Conservation (phyloP, 2,113 vertebrate species). For the Lepus americanus region DNA sequence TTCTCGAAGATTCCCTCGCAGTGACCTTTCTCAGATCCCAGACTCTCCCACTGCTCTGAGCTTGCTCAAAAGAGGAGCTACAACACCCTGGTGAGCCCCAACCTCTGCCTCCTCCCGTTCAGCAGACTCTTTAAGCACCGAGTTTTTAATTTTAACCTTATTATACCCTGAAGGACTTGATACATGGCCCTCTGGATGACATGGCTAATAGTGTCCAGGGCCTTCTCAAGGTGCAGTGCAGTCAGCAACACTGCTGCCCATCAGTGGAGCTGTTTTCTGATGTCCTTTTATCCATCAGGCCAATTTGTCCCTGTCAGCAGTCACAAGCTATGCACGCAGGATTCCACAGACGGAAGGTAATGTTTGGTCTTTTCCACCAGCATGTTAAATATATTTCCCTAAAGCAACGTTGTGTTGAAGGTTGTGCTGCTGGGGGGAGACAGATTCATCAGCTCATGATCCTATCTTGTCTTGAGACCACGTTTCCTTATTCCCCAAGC, state of each 20-base stretch:
- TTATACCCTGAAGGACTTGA: constrained; percentile 34
- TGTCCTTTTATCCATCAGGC: constrained; percentile 30
- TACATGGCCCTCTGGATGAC: constrained; percentile 20
- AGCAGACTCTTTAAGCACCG: not conserved
- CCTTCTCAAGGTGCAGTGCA: not conserved
- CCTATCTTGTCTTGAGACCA: constrained; percentile 75
- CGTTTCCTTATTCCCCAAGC: constrained; percentile 72
- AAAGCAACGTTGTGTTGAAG: not conserved
- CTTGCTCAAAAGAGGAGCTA: not conserved
- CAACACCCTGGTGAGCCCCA: too few relatives aligned
- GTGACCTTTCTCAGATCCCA: not conserved
- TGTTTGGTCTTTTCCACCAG: not conserved
- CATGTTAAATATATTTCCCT: constrained; percentile 21
- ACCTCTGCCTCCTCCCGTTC: not conserved
- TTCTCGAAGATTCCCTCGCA: not conserved
- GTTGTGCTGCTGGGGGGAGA: not conserved
- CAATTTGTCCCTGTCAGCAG: constrained; percentile 17
- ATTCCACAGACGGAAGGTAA: not conserved
- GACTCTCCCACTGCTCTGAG: not conserved
- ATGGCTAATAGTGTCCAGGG: not conserved
- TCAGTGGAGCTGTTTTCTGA: constrained; percentile 2
- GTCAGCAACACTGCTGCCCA: not conserved
- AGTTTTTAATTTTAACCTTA: constrained; percentile 11
- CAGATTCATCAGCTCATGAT: constrained; percentile 37
- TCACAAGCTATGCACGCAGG: not conserved